A percentile compares a stretch with the other conserved stretches of the same genome.
Evolutionary conservation across 2,797 vertebrate genomes (phyloP).

Genomic region (Gorsachius magnificus): DNA sequence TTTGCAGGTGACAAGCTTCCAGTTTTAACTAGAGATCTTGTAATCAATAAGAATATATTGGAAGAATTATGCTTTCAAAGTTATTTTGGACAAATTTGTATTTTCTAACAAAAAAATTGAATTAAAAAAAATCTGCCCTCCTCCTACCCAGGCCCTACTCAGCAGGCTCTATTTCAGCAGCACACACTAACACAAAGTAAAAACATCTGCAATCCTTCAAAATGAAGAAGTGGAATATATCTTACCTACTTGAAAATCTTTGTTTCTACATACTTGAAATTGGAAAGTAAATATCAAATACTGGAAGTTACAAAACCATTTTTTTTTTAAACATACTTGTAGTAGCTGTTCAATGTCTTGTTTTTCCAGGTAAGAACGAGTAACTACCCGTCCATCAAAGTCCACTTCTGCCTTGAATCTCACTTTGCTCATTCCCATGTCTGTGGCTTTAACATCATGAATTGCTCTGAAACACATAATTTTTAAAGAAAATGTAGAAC

Average conservation of each 20-base stretch:
- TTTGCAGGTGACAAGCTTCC: neutral
- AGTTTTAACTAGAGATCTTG: neutral
- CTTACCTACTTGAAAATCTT: neutral
- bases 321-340: constrained; percentile 78
- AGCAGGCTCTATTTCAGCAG: neutral
- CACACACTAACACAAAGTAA: neutral
- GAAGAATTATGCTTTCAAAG: neutral
- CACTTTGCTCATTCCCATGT: constrained; percentile 95
- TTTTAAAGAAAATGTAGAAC: neutral
- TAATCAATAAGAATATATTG: neutral
- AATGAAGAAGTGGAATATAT: neutral
- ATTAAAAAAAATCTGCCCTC: neutral
- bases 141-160: neutral
- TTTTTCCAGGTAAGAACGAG: constrained; percentile 96
- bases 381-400: constrained; percentile 97
- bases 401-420: constrained; percentile 99
- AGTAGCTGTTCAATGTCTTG: constrained; percentile 97
- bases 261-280: neutral
- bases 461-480: constrained; percentile 85
- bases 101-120: neutral
- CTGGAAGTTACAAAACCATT: neutral
- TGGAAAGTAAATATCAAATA: neutral
- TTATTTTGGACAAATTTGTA: neutral
- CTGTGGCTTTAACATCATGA: constrained; percentile 98
- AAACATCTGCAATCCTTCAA: neutral